Percentiles rank a stretch among this genome's conserved stretches.
These are phyloP conservation scores for Agonopterix arenella DNA, from an alignment of 2,888 invertebrate genomes.

Conservation along the genomic window DNA sequence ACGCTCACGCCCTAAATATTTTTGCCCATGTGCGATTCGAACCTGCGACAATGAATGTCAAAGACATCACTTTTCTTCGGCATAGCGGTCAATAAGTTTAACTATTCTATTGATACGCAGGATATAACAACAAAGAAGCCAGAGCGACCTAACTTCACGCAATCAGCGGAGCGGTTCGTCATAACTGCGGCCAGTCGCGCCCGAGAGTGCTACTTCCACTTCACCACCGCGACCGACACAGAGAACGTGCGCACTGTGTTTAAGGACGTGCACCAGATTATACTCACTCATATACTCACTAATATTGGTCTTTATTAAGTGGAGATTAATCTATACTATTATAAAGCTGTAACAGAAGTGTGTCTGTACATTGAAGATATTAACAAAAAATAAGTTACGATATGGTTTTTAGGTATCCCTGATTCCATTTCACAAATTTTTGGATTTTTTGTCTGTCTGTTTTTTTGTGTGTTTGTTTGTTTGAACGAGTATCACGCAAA, in stretches of 20 bases:
- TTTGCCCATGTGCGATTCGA: background rate
- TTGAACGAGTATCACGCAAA: no score
- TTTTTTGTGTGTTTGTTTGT: no score
- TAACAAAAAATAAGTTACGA: no score
- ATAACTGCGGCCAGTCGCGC: conserved; percentile 48
- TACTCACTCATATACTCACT: conserved; percentile 68
- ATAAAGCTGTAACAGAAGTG: no score
- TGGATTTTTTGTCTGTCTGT: no score
- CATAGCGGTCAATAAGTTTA: background rate
- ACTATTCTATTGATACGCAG: conserved; percentile 37
- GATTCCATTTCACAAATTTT: no score
- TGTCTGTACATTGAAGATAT: no score
- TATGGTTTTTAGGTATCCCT: no score
- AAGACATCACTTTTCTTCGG: background rate
- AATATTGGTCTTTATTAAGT: conserved; percentile 58
- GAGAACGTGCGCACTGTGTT: conserved; percentile 84
- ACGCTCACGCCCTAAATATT: background rate
- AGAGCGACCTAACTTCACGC: conserved; percentile 32
- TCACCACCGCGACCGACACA: conserved; percentile 84
- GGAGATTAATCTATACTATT: no score
- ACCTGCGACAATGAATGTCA: no score
- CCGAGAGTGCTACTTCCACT: conserved; percentile 83
- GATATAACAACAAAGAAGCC: conserved; percentile 74
- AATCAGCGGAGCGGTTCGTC: conserved; percentile 52
- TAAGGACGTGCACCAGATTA: conserved; percentile 83